These are phyloP conservation scores for Chloromyia formosa DNA, from an alignment of 2,888 invertebrate species.

Conservation along the genomic window DNA sequence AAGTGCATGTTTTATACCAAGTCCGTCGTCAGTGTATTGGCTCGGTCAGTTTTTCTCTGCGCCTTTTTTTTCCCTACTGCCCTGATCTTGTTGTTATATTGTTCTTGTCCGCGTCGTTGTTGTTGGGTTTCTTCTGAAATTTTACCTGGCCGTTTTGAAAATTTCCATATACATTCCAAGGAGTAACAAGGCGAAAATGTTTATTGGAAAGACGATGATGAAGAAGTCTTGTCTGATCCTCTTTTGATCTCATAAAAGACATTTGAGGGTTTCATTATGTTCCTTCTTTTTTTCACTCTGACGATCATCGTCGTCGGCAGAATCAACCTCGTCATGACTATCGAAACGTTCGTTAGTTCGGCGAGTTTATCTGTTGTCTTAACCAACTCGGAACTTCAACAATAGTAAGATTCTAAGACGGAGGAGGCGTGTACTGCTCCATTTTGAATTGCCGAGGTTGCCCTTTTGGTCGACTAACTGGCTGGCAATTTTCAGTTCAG, in stretches of 20 bases:
- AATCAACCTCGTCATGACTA: too few relatives aligned
- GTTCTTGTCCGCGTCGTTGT: conserved; percentile 10
- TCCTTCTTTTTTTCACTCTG: background rate
- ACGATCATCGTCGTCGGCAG: too few relatives aligned
- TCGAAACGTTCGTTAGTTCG: too few relatives aligned
- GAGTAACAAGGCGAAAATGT: conserved; percentile 41
- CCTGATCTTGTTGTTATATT: conserved; percentile 33
- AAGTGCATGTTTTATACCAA: conserved; percentile 44
- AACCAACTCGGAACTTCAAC: too few relatives aligned
- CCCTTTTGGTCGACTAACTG: background rate
- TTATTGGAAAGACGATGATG: conserved; percentile 33
- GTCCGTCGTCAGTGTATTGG: conserved; percentile 31
- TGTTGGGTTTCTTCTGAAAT: background rate
- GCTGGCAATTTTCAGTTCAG: background rate
- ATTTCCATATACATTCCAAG: conserved; percentile 39
- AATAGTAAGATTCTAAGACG: background rate
- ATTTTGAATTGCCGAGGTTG: background rate
- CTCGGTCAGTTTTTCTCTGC: conserved; percentile 26
- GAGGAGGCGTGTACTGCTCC: background rate
- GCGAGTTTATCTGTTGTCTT: too few relatives aligned
- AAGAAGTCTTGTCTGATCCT: conserved; percentile 34
- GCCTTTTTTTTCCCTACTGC: conserved; percentile 6
- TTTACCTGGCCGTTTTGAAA: conserved; percentile 27
- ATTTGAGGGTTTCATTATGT: background rate
- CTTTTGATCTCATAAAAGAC: conserved; percentile 23